phyloP scores from a whole-genome alignment of 2,888 invertebrate genomes.

The Panzeria rudis region DNA sequence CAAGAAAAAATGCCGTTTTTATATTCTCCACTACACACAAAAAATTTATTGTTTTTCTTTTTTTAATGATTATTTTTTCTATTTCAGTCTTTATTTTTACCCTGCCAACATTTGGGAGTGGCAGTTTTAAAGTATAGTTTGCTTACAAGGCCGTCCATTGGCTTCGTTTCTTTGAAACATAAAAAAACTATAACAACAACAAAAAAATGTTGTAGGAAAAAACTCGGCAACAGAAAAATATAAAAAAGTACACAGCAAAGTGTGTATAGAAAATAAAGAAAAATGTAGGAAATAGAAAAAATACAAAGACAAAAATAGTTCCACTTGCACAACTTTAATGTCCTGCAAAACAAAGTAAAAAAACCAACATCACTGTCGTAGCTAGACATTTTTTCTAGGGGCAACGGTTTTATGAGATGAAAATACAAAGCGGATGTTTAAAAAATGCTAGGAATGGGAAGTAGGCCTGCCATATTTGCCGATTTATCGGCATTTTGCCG shows the following conservation, averaged over 20 bases:
- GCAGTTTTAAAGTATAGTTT: constrained; percentile 49
- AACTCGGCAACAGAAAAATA: constrained; percentile 14
- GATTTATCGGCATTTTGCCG: too few relatives aligned
- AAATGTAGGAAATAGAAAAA: not conserved
- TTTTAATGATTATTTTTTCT: constrained; percentile 38
- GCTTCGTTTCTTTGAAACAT: constrained; percentile 42
- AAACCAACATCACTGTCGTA: not conserved
- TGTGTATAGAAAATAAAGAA: constrained; percentile 4
- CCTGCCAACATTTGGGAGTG: constrained; percentile 66
- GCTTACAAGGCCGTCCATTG: constrained; percentile 60
- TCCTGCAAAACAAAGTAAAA: not conserved
- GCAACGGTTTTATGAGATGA: too few relatives aligned
- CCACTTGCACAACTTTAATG: constrained; percentile 30
- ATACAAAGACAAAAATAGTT: constrained; percentile 2
- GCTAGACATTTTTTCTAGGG: not conserved
- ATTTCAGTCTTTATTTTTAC: constrained; percentile 34
- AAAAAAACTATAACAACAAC: constrained; percentile 17
- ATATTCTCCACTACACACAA: constrained; percentile 37
- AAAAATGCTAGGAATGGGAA: too few relatives aligned
- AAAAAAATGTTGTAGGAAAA: constrained; percentile 10
- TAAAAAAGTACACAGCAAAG: constrained; percentile 28
- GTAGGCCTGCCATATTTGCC: too few relatives aligned
- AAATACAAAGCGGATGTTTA: too few relatives aligned
- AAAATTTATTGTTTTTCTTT: constrained; percentile 28
- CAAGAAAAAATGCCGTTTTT: constrained; percentile 70